Conservation (phyloP, 2,888 invertebrate genomes). For the Drosophila lutescens region DNA sequence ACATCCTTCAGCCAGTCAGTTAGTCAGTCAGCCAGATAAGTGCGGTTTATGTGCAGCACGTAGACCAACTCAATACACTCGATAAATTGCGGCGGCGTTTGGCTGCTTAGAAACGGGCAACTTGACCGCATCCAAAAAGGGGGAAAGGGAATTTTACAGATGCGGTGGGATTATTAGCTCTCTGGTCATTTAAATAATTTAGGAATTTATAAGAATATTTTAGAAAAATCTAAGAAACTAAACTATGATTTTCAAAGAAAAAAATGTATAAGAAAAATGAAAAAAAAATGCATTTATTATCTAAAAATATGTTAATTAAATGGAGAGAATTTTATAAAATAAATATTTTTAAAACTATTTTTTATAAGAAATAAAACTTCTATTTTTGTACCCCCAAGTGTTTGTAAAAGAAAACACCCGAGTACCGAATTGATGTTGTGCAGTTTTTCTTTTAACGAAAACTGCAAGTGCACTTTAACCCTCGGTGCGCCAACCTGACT, state of each 20-base stretch:
- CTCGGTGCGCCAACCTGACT: conserved; percentile 5
- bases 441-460: conserved; percentile 47
- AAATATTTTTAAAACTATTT: not conserved
- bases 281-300: too few species aligned
- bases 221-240: not conserved
- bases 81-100: conserved; percentile 69
- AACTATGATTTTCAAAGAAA: too few species aligned
- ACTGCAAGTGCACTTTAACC: conserved; percentile 29
- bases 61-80: conserved; percentile 77
- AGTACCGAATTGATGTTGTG: conserved; percentile 59
- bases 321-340: too few species aligned
- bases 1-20: conserved; percentile 48
- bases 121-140: conserved; percentile 37
- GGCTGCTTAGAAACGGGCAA: conserved; percentile 59
- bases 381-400: not conserved
- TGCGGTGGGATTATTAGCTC: not conserved
- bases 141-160: not conserved
- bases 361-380: not conserved
- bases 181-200: not conserved
- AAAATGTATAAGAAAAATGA: too few species aligned
- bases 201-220: not conserved
- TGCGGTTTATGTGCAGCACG: conserved; percentile 79
- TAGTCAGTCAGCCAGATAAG: conserved; percentile 79
- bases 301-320: not conserved
- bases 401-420: not conserved